These are phyloP conservation scores for Pandemis heparana DNA, from an alignment of 2,888 invertebrate species.

Conservation along the genomic window DNA sequence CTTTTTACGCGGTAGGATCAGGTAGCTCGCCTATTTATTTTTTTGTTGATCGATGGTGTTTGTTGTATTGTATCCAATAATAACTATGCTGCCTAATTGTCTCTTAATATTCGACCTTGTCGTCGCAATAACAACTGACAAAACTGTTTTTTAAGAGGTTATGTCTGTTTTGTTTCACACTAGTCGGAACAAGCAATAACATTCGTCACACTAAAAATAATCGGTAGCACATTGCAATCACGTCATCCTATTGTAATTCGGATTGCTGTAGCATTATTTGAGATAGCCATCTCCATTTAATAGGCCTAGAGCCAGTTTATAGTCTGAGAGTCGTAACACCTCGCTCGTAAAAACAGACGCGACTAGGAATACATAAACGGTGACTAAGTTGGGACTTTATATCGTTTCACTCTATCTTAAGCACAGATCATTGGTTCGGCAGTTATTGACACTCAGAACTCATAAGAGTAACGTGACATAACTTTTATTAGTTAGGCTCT, in stretches of 20 bases:
- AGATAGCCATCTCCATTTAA: conserved; percentile 61
- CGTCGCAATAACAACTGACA: not conserved
- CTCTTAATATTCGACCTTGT: too few relatives aligned
- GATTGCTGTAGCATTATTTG: conserved; percentile 46
- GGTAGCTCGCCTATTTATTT: too few relatives aligned
- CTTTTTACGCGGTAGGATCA: too few relatives aligned
- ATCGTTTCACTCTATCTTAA: conserved; percentile 32
- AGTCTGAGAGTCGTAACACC: conserved; percentile 60
- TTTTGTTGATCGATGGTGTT: too few relatives aligned
- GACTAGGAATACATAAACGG: conserved; percentile 63
- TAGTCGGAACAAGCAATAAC: conserved; percentile 34
- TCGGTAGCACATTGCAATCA: not conserved
- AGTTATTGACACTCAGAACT: not conserved
- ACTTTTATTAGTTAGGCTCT: not conserved
- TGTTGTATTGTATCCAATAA: too few relatives aligned
- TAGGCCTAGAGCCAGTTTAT: conserved; percentile 51
- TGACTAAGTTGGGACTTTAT: conserved; percentile 40
- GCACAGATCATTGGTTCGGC: conserved; percentile 9
- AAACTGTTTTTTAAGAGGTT: not conserved
- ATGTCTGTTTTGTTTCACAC: not conserved
- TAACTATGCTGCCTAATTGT: too few relatives aligned
- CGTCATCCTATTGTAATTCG: conserved; percentile 37
- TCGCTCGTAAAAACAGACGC: conserved; percentile 59
- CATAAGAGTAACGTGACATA: not conserved
- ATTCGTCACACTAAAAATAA: conserved; percentile 21